These are phyloP conservation scores for Axinella damicornis DNA, from an alignment of 37 sponge, comb jelly and placozoan species.

Conservation along the genomic window DNA sequence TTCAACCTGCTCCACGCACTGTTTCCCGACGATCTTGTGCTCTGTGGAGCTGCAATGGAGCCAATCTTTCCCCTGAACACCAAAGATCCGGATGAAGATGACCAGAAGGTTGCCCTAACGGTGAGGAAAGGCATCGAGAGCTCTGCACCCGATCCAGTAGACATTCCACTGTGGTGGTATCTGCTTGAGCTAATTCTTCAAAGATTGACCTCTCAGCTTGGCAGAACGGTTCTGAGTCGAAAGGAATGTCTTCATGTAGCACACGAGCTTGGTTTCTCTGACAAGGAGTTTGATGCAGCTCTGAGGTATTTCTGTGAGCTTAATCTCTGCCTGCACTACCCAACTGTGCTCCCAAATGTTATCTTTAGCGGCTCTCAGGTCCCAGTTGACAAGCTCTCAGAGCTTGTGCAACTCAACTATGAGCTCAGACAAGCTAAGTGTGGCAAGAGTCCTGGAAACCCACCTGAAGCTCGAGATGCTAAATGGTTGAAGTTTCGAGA, in stretches of 20 bases:
- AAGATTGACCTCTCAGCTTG: background rate
- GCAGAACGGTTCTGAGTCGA: background rate
- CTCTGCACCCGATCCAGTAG: background rate
- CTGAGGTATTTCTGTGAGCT: too few relatives aligned
- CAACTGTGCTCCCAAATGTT: background rate
- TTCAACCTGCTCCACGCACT: background rate
- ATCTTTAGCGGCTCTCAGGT: background rate
- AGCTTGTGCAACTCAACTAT: conserved; percentile 9
- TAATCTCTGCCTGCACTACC: background rate
- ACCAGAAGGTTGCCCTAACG: background rate
- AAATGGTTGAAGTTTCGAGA: conserved; percentile 6
- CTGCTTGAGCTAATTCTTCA: background rate
- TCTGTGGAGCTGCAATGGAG: background rate
- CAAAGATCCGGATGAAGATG: background rate
- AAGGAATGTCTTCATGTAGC: conserved; percentile 13
- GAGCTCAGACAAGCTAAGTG: background rate
- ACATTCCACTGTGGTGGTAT: background rate
- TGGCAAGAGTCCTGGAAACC: too few relatives aligned
- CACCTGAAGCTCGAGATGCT: background rate
- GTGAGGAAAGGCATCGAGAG: background rate
- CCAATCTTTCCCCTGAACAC: background rate
- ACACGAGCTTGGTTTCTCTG: background rate
- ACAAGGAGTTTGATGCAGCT: background rate
- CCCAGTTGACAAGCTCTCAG: background rate
- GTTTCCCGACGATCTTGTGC: background rate